Percentiles rank a stretch among this genome's conserved stretches.
Conservation (phyloP, 2,113 vertebrate species). For the Saguinus midas region DNA sequence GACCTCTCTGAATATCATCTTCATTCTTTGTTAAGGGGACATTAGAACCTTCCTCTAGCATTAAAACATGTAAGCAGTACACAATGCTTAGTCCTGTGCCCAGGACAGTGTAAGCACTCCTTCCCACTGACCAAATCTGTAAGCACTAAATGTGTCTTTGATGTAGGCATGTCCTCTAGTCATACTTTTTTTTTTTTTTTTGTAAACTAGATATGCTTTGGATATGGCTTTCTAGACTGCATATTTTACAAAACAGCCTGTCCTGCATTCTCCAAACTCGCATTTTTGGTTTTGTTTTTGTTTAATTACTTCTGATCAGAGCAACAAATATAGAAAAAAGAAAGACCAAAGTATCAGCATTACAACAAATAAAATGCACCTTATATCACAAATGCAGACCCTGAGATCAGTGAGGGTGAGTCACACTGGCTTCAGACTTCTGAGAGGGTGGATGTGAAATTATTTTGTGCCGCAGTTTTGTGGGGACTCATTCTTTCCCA, state of each 20-base stretch:
- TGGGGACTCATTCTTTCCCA: not conserved
- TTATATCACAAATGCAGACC: not conserved
- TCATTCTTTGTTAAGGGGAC: not conserved
- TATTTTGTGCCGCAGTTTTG: not conserved
- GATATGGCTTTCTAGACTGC: not conserved
- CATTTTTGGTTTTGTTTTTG: not conserved
- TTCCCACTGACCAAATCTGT: not conserved
- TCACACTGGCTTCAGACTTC: not conserved
- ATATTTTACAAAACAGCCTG: not conserved
- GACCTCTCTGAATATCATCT: not conserved
- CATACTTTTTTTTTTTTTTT: not conserved
- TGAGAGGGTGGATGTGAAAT: not conserved
- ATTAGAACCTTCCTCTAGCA: not conserved
- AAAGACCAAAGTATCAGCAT: not conserved
- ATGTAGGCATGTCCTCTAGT: not conserved
- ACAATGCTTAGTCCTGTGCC: not conserved
- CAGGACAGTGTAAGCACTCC: too few species aligned
- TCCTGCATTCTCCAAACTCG: not conserved
- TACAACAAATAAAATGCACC: not conserved
- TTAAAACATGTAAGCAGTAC: not conserved
- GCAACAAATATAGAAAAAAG: not conserved
- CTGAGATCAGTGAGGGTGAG: not conserved
- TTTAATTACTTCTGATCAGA: not conserved
- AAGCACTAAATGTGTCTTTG: not conserved
- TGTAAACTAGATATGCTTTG: not conserved